Conservation (phyloP, 1,140 invertebrate genomes). For the Heliconius eleuchia region DNA sequence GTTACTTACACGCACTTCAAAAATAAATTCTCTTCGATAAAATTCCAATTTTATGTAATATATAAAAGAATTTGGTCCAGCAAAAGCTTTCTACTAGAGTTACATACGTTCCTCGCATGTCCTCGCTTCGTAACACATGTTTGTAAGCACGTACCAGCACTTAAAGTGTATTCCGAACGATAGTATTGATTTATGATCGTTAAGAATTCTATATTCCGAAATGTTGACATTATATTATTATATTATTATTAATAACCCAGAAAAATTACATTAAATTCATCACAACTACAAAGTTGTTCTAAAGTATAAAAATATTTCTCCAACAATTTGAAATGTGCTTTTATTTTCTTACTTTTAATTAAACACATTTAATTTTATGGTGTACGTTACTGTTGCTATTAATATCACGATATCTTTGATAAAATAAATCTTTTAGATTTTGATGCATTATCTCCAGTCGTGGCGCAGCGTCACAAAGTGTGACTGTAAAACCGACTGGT, state of each 20-base stretch:
- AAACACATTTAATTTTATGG: background rate
- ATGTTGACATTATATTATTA: background rate
- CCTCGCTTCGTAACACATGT: background rate
- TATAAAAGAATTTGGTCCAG: background rate
- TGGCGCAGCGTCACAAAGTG: too few relatives aligned
- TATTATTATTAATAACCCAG: background rate
- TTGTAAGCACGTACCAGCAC: background rate
- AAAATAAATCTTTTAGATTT: background rate
- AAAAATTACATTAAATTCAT: too few relatives aligned
- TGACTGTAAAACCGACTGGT: too few relatives aligned
- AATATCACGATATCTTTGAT: background rate
- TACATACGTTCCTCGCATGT: background rate
- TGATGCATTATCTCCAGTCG: too few relatives aligned
- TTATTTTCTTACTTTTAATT: too few relatives aligned
- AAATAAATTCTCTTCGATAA: background rate
- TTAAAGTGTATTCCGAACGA: background rate
- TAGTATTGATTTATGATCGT: constrained; percentile 6
- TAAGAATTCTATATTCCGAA: background rate
- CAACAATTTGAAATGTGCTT: too few relatives aligned
- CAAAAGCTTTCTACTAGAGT: background rate
- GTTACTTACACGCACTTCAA: background rate
- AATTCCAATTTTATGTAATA: background rate
- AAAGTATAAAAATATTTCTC: too few relatives aligned
- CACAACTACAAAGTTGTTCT: too few relatives aligned
- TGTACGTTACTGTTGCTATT: background rate